These are phyloP conservation scores for Astur gentilis DNA, from an alignment of 2,113 vertebrate species.

Conservation along the genomic window DNA sequence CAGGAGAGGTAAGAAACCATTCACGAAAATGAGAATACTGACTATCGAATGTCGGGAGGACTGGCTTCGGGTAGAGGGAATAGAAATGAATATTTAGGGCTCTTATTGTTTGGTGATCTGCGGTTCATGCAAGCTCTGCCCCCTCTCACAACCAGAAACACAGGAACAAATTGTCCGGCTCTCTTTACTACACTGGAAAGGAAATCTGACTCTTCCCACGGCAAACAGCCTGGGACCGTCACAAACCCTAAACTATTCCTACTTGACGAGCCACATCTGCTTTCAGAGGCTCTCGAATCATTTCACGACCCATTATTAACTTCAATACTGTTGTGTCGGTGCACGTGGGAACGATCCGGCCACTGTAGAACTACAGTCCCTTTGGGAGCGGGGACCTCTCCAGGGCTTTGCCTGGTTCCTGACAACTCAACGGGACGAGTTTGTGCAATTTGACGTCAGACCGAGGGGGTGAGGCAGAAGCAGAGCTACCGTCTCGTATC, in stretches of 20 bases:
- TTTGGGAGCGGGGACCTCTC: background rate
- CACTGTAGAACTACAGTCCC: background rate
- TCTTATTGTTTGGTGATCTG: background rate
- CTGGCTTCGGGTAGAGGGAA: background rate
- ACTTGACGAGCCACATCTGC: background rate
- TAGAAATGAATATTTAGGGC: background rate
- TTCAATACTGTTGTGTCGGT: accelerated
- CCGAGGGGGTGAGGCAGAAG: background rate
- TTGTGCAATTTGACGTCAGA: background rate
- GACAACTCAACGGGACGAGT: background rate
- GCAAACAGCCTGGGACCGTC: background rate
- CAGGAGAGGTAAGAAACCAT: background rate
- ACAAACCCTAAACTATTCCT: background rate
- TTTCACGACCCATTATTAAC: background rate
- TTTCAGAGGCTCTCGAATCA: background rate
- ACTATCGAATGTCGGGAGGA: background rate
- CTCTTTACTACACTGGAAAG: background rate
- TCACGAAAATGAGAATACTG: background rate
- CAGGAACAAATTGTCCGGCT: background rate
- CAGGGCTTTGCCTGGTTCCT: background rate
- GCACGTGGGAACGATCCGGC: background rate
- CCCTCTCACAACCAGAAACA: background rate
- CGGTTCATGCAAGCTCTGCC: background rate
- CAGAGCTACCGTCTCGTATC: background rate
- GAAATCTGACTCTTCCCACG: background rate